Percentiles rank a stretch among this genome's conserved stretches.
Conservation (phyloP, 2,888 invertebrate species). For the Trachelus tabidus region DNA sequence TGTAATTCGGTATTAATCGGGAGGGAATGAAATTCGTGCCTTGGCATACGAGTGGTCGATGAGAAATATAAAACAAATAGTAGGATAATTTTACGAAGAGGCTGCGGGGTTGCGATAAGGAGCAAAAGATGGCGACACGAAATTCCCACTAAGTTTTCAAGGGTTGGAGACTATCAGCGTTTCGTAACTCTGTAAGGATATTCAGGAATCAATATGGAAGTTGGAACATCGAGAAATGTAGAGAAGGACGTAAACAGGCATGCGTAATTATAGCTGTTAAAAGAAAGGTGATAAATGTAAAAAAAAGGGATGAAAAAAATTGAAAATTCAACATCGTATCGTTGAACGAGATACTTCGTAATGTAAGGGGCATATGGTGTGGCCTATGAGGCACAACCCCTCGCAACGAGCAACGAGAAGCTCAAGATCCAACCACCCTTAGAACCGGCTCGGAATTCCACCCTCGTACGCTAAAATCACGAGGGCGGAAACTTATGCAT, state of each 20-base stretch:
- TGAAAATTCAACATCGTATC: background rate
- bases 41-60: slow-evolving; percentile 17
- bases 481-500: slow-evolving; percentile 45
- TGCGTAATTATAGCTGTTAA: background rate
- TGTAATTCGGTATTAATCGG: background rate
- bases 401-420: background rate
- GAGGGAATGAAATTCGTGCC: background rate
- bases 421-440: slow-evolving; percentile 14
- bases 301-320: background rate
- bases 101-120: slow-evolving; percentile 18
- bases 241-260: background rate
- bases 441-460: slow-evolving; percentile 33
- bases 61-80: slow-evolving; percentile 21
- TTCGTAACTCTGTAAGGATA: background rate
- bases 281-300: background rate
- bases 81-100: slow-evolving; percentile 19
- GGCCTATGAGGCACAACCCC: slow-evolving; percentile 24
- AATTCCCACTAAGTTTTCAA: background rate
- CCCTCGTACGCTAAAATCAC: slow-evolving; percentile 45
- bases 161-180: background rate
- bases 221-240: background rate
- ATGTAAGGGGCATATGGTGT: slow-evolving; percentile 48
- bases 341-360: slow-evolving; percentile 26
- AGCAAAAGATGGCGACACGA: background rate
- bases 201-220: background rate